Evolutionary conservation across 1,140 invertebrate species (phyloP).

Genomic region (Ylistrum balloti): DNA sequence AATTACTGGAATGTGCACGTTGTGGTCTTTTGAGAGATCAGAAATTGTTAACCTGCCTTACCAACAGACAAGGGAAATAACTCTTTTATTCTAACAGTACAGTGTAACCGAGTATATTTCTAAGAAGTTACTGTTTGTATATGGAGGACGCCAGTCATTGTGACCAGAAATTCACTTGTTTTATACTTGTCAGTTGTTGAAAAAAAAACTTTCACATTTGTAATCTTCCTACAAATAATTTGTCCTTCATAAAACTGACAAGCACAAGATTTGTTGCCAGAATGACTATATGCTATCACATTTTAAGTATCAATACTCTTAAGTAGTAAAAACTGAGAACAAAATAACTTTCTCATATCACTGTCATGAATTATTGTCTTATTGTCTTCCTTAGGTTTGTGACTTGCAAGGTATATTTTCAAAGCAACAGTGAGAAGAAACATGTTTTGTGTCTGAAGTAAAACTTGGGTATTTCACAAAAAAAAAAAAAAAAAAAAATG

Average conservation of each 20-base stretch:
- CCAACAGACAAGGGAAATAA: background rate
- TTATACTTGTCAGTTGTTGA: background rate
- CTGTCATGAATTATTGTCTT: background rate
- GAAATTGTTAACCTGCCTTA: background rate
- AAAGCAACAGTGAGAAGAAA: constrained; percentile 28
- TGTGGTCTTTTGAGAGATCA: background rate
- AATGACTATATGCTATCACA: background rate
- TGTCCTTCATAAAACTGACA: background rate
- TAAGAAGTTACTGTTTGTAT: background rate
- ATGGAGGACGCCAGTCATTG: background rate
- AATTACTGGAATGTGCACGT: background rate
- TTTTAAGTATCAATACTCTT: background rate
- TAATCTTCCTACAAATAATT: background rate
- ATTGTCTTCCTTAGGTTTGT: background rate
- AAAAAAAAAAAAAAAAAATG: too few relatives aligned
- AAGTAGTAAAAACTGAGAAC: background rate
- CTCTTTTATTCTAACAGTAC: background rate
- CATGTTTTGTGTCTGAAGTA: constrained; percentile 40
- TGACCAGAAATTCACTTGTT: background rate
- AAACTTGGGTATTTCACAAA: background rate
- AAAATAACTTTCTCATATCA: background rate
- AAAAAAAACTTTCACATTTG: background rate
- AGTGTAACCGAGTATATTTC: background rate
- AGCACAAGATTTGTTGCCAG: background rate
- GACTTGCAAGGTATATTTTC: background rate